Evolutionary conservation across 2,113 vertebrate genomes (phyloP).

Genomic region (Leuciscus idus): DNA sequence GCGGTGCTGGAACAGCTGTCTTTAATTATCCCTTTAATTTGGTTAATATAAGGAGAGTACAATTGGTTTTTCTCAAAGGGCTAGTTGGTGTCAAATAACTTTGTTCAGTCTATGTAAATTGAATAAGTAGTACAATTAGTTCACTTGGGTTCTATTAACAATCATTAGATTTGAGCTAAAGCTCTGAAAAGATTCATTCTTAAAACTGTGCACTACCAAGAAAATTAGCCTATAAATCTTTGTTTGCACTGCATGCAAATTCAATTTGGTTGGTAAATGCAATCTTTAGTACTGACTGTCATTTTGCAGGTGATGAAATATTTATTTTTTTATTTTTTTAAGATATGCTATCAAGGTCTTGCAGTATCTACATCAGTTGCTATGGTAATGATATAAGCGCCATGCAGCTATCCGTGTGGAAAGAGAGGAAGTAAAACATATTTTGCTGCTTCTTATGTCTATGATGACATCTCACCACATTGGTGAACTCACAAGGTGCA

Average conservation of each 20-base stretch:
- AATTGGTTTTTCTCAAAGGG: slow-evolving; percentile 13
- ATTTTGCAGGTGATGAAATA: neutral
- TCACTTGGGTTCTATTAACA: neutral
- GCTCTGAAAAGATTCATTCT: neutral
- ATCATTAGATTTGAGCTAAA: neutral
- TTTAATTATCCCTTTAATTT: slow-evolving; percentile 19
- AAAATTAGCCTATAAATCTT: neutral
- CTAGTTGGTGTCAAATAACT: slow-evolving; percentile 1
- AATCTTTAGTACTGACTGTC: neutral
- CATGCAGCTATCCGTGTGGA: neutral
- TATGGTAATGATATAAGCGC: slow-evolving; percentile 13
- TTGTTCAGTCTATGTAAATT: neutral
- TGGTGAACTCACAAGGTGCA: neutral
- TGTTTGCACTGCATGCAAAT: neutral
- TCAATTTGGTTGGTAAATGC: neutral
- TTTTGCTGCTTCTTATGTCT: neutral
- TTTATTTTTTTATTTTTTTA: neutral
- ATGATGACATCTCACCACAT: neutral
- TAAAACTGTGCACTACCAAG: neutral
- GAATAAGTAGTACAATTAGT: neutral
- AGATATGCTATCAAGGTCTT: neutral
- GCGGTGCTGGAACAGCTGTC: neutral
- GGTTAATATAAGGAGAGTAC: neutral
- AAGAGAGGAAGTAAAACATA: neutral
- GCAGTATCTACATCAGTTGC: neutral